Evolutionary conservation across 1,140 invertebrate species (phyloP).

Genomic region (Drosophila ambigua): DNA sequence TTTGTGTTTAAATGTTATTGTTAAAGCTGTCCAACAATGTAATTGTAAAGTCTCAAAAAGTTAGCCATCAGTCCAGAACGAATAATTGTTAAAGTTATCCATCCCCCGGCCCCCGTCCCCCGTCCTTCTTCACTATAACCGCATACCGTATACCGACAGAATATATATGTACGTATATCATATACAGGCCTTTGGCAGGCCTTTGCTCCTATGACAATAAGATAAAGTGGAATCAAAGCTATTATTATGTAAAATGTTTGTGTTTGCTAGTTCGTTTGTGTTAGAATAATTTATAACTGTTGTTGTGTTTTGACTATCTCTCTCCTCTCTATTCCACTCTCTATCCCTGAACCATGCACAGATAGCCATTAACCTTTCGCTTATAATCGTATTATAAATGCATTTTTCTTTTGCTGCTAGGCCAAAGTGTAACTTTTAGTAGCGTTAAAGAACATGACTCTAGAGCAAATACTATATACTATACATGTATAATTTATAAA

Average conservation of each 20-base stretch:
- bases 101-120: constrained; percentile 16
- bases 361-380: constrained; percentile 31
- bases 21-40: constrained; percentile 68
- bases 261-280: constrained; percentile 25
- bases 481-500: constrained; percentile 31
- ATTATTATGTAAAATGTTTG: constrained; percentile 34
- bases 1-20: constrained; percentile 54
- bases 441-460: constrained; percentile 30
- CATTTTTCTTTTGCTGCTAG: constrained; percentile 61
- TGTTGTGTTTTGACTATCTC: constrained; percentile 39
- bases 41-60: constrained; percentile 50
- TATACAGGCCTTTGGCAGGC: constrained; percentile 34
- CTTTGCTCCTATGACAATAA: constrained; percentile 69
- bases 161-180: constrained; percentile 14
- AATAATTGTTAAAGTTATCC: constrained; percentile 48
- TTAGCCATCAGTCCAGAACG: constrained; percentile 22
- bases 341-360: constrained; percentile 8
- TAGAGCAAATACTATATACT: constrained; percentile 9
- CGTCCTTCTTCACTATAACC: constrained; percentile 6
- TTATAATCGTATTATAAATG: constrained; percentile 48
- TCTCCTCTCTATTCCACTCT: constrained; percentile 22
- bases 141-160: constrained; percentile 15
- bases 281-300: constrained; percentile 41
- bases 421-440: constrained; percentile 36
- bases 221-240: constrained; percentile 41